Conservation (phyloP, 2,797 vertebrate species). For the Sebastes itinus region DNA sequence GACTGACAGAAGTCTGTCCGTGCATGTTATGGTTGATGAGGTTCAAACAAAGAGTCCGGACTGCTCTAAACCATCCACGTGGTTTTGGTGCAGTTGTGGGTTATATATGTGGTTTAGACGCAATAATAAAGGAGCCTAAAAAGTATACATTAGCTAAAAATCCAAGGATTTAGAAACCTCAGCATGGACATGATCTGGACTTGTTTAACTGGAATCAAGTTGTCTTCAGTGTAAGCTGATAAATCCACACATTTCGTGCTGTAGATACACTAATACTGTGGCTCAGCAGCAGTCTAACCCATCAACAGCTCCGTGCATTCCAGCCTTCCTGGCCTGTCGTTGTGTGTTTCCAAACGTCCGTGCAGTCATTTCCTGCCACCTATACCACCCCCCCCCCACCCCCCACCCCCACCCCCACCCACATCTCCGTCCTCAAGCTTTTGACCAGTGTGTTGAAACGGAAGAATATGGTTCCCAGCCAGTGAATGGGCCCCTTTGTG, state of each 20-base stretch:
- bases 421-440: conserved; percentile 13
- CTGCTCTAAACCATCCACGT: neutral
- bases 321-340: conserved; percentile 27
- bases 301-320: conserved; percentile 48
- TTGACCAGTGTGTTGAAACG: conserved; percentile 64
- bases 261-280: neutral
- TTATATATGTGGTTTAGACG: neutral
- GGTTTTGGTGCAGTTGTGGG: neutral
- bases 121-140: neutral
- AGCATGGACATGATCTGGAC: neutral
- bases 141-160: neutral
- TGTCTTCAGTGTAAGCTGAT: neutral
- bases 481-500: conserved; percentile 79
- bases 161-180: neutral
- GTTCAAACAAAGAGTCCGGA: neutral
- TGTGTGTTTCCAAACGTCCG: conserved; percentile 58
- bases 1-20: neutral
- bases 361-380: conserved; percentile 70
- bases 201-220: neutral
- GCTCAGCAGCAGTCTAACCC: conserved; percentile 6
- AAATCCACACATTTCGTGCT: neutral
- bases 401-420: neutral
- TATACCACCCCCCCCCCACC: neutral
- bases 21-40: neutral
- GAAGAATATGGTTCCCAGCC: conserved; percentile 51